Evolutionary conservation across 2,113 vertebrate species (phyloP).

Genomic region (Spea multiplicata): DNA sequence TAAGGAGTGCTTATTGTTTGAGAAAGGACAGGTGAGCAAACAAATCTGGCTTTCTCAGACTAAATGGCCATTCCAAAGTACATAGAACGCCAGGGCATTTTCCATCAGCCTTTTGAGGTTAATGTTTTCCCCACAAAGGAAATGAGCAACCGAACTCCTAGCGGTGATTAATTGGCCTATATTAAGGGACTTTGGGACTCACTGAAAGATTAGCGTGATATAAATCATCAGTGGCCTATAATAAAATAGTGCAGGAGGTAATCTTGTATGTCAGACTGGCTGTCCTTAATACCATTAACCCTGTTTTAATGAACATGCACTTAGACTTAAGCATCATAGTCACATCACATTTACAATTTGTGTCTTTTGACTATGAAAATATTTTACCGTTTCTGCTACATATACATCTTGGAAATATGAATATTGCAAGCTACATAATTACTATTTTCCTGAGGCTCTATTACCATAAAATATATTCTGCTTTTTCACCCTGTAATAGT

Average conservation of each 20-base stretch:
- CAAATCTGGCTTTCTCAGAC: slow-evolving; percentile 19
- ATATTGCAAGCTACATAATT: no score
- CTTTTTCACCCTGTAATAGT: no score
- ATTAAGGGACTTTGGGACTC: slow-evolving; percentile 16
- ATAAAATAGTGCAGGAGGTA: slow-evolving; percentile 1
- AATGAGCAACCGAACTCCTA: slow-evolving; percentile 46
- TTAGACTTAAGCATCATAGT: no score
- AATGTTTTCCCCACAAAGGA: slow-evolving; percentile 48
- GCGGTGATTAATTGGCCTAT: slow-evolving; percentile 31
- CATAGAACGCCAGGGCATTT: neutral
- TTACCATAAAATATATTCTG: no score
- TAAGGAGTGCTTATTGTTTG: slow-evolving; percentile 40
- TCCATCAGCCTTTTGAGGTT: slow-evolving; percentile 38
- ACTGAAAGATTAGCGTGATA: neutral
- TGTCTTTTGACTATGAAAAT: no score
- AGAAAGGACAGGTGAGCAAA: slow-evolving; percentile 46
- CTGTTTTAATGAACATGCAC: no score
- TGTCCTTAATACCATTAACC: neutral
- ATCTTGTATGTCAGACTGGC: neutral
- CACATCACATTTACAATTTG: no score
- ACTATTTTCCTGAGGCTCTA: no score
- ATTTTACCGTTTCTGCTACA: no score
- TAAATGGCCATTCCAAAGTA: slow-evolving; percentile 31
- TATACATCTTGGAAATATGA: no score
- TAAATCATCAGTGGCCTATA: slow-evolving; percentile 7